Base-by-base conservation (phyloP, 2,888 invertebrate genomes). In the Stenodema calcarata region DNA sequence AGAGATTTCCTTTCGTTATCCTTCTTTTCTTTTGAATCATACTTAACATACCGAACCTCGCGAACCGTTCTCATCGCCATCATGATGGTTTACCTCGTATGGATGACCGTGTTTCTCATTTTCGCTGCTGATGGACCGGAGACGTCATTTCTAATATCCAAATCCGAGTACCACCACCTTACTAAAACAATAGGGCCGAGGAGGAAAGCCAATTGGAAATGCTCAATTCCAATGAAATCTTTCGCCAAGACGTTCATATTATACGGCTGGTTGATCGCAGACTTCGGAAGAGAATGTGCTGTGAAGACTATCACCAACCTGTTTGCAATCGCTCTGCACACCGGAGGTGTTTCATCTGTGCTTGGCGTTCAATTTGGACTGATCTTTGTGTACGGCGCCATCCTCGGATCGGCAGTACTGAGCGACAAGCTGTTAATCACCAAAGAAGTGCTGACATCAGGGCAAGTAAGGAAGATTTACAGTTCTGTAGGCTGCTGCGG, bases 71-170 rank as follows among this genome's bases (percentile, higher is more conserved):
- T 50, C n/a, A 4, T 50, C 14, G 1, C 50, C 0, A n/a, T 16
- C n/a, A n/a, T 50, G n/a, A 50, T 76, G 3, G n/a, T 41, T 27
- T 75, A 84, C 84, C 1, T 42, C 16, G 44, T 28, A 1, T 84
- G 84, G 84, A 0, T 44, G 6, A n/a, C 28, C 3, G 14, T 84
- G 7, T 84, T 73, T 18, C 27, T 84, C 16, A 27, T 84, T 0
- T 84, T 84, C 50, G 84, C 73, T 6, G 84, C 84, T 23, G 84
- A 84, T 16, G 42, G 70, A 18, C 84, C 84, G n/a, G 16, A 28
- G 2, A 47, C 44, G 0, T 70, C 84, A 9, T 84, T 42, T 47
- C 44, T 84, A 14, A 14, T 84, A 16, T 73, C 84, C 16, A 84
- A 42, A 73, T 14, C 23, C 1, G 84, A 84, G 30, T 28, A 18